Base-by-base conservation (phyloP, 2,797 vertebrate genomes). In the Characodon lateralis region DNA sequence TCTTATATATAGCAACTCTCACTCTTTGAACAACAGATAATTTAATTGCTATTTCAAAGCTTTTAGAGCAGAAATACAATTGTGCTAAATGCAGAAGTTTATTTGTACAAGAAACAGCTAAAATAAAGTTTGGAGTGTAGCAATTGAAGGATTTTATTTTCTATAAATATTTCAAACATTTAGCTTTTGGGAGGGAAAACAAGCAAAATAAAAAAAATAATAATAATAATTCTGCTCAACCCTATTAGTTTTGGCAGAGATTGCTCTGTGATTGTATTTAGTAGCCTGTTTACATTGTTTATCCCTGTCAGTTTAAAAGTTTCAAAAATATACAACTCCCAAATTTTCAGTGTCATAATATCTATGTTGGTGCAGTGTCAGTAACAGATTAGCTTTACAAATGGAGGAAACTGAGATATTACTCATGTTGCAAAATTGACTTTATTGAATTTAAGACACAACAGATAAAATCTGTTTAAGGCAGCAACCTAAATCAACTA, bases 21-120 rank as follows among this genome's bases (percentile, higher is more conserved):
- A 65, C 18, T 31, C n/a, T n/a, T 39, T 68, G 43, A 58, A 61
- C 70, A 65, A 41, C 59, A 77, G 24, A 35, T 58, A n/a, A 50
- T 50, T 51, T 6, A 53, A 35, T 31, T 6, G 0, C 22, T 31
- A 71, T 35, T 53, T 24, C 28, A 71, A 18, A 24, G 16, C 3
- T 31, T 51, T 51, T 31, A 18, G 10, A 22, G 9, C 20, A 56
- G 10, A 39, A 14, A 22, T 55, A 9, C n/a, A 35, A 12, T 55
- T 72, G 10, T 22, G 5, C 28, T 5, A 13, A 46, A 46, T 69
- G 22, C 66, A 69, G 51, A 6, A 20, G 18, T 53, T 22, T 53
- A 1, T 20, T 4, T 53, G 51, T 53, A 0, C 16, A 53, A 22
- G 18, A 18, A 20, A 53, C 5, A 53, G 16, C 20, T 53, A 5